Evolutionary conservation across 1,140 invertebrate species (phyloP).

Genomic region (Eupeodes corollae): DNA sequence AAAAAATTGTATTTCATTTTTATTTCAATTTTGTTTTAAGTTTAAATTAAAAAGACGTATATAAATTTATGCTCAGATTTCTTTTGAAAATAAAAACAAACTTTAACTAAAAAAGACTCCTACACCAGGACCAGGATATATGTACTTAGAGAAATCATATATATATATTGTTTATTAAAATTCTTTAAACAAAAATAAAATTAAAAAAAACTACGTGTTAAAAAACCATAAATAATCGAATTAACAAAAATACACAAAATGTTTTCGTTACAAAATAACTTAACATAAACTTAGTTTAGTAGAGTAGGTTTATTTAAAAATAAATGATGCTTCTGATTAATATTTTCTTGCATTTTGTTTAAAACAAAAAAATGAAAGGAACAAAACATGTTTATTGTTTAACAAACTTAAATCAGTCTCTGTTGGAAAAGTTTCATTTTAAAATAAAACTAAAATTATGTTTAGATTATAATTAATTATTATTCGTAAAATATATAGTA

Average conservation of each 20-base stretch:
- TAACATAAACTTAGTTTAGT: no score
- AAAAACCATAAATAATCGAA: no score
- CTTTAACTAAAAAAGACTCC: not conserved
- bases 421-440: no score
- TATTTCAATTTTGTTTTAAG: not conserved
- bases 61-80: slow-evolving; percentile 1
- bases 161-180: no score
- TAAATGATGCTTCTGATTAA: not conserved
- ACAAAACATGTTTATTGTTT: not conserved
- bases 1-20: not conserved
- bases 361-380: not conserved
- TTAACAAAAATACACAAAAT: no score
- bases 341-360: not conserved
- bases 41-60: slow-evolving; percentile 2
- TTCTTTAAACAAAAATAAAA: no score
- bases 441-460: not conserved
- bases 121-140: not conserved
- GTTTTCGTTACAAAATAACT: no score
- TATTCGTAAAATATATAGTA: no score
- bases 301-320: no score
- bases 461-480: not conserved
- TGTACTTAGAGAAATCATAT: no score
- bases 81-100: not conserved
- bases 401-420: not conserved
- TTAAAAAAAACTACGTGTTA: no score